Conservation (phyloP, 2,797 vertebrate genomes). For the Acanthis flammea region DNA sequence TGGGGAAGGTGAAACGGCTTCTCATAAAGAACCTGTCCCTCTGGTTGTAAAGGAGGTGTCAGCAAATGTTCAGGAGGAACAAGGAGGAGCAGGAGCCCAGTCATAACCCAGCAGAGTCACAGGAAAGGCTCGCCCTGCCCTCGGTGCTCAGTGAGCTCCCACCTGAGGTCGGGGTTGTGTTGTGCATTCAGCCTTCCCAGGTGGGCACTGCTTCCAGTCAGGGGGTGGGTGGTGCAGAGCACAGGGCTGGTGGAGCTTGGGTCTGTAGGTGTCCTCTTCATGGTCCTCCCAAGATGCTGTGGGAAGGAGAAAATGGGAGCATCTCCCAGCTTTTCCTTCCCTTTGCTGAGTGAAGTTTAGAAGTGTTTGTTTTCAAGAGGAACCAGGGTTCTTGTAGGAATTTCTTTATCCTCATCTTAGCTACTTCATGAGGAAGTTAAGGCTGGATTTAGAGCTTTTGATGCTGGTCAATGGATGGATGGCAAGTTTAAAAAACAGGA, state of each 20-base stretch:
- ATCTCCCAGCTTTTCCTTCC: not conserved
- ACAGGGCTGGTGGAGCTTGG: not conserved
- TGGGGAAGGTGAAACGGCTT: not conserved
- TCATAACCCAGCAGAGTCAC: not conserved
- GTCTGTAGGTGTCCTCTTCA: not conserved
- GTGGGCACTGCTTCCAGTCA: rapidly evolving
- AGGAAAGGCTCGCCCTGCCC: not conserved
- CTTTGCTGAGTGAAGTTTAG: not conserved
- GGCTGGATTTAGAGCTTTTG: not conserved
- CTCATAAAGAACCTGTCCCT: slow-evolving; percentile 7
- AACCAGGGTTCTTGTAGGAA: not conserved
- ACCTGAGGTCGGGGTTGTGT: not conserved
- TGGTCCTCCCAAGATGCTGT: not conserved
- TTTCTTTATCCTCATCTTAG: not conserved
- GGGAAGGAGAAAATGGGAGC: not conserved
- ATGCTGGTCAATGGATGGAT: not conserved
- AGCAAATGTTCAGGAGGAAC: not conserved
- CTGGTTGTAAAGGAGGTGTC: slow-evolving; percentile 40
- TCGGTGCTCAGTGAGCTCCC: not conserved
- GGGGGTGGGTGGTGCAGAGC: not conserved
- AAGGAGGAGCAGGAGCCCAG: not conserved
- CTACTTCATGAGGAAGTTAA: not conserved
- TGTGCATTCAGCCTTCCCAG: rapidly evolving
- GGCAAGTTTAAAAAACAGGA: not conserved
- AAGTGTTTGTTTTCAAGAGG: not conserved